phyloP scores from a whole-genome alignment of 2,888 invertebrate species.

The Ophion costatus region DNA sequence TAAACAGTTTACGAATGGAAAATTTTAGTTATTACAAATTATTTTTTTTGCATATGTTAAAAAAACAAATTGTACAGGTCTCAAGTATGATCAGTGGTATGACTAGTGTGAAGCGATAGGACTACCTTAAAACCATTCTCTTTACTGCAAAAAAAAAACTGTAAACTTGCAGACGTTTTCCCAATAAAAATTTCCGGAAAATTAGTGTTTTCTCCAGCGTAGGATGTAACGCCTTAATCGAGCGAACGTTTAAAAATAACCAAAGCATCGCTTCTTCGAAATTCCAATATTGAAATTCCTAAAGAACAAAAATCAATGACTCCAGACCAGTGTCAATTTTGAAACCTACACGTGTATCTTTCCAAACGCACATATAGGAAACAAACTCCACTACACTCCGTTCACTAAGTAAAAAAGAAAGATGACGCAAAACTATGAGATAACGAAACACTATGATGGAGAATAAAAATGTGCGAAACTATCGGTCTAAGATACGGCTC shows the following conservation, averaged over 20 bases:
- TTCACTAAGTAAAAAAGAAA: neutral
- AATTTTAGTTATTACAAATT: too few species aligned
- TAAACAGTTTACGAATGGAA: too few species aligned
- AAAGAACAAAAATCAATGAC: neutral
- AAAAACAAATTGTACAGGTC: too few species aligned
- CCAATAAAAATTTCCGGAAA: too few species aligned
- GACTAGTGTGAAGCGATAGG: too few species aligned
- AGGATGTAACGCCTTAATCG: neutral
- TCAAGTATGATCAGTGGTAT: too few species aligned
- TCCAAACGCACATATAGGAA: neutral
- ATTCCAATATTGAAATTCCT: neutral
- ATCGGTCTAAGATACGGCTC: conserved; percentile 7
- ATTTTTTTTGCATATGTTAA: too few species aligned
- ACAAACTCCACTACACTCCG: neutral
- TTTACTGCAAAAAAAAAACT: too few species aligned
- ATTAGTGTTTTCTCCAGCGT: too few species aligned
- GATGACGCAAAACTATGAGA: neutral
- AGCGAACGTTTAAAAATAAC: neutral
- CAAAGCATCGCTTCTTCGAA: neutral
- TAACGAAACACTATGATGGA: neutral
- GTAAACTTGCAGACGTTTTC: too few species aligned
- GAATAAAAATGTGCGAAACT: conserved; percentile 12
- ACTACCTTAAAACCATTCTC: too few species aligned
- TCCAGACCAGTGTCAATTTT: neutral
- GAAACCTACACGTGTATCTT: neutral